Evolutionary conservation across 2,797 vertebrate species (phyloP).

Genomic region (Graptemys geographica): DNA sequence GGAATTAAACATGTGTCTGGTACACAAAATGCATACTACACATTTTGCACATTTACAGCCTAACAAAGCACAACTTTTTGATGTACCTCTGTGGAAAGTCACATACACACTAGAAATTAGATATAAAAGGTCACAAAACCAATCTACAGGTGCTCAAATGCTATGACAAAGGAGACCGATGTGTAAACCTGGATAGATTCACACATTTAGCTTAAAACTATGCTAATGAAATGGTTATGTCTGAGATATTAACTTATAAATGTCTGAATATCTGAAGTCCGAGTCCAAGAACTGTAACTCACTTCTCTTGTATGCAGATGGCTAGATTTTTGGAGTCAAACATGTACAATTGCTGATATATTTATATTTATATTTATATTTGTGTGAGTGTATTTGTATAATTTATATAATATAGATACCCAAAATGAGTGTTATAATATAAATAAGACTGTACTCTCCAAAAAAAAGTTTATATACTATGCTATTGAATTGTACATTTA

Average conservation of each 20-base stretch:
- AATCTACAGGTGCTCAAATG: background rate
- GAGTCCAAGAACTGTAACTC: background rate
- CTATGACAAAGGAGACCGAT: background rate
- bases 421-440: background rate
- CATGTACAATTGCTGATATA: background rate
- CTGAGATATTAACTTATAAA: background rate
- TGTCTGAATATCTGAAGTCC: background rate
- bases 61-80: background rate
- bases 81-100: background rate
- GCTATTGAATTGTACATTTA: background rate
- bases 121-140: background rate
- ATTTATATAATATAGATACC: background rate
- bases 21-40: rapidly evolving
- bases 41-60: background rate
- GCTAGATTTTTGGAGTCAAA: background rate
- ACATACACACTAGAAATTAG: background rate
- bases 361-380: background rate
- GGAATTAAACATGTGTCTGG: background rate
- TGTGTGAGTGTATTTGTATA: background rate
- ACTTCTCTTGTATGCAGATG: background rate
- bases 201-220: background rate
- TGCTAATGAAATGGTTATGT: background rate
- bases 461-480: background rate
- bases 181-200: background rate
- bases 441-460: background rate